Percentiles rank a stretch among this genome's conserved stretches.
phyloP scores from a whole-genome alignment of 2,797 vertebrate species.

The Delichon dasypus region DNA sequence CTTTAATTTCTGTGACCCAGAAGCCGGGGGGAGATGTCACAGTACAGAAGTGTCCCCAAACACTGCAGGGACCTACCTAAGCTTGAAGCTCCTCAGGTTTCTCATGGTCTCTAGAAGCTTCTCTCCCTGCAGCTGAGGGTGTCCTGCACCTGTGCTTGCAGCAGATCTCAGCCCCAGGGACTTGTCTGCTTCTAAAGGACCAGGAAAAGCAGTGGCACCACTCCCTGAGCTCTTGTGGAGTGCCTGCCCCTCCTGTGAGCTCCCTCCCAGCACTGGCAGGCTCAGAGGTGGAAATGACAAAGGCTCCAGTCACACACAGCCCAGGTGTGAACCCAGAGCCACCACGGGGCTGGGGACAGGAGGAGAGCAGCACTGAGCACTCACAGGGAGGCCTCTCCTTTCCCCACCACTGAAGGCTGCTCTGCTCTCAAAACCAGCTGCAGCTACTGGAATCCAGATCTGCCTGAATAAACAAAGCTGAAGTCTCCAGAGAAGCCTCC shows the following conservation, averaged over 20 bases:
- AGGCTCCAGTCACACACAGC: not conserved
- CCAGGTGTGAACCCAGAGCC: not conserved
- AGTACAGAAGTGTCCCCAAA: not conserved
- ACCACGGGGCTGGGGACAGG: not conserved
- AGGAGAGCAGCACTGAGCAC: not conserved
- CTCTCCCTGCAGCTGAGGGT: not conserved
- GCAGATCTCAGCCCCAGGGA: not conserved
- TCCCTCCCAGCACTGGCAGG: not conserved
- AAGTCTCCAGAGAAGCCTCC: slow-evolving; percentile 32
- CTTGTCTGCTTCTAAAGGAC: not conserved
- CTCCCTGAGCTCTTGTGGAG: rapidly evolving
- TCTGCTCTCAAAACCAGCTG: not conserved
- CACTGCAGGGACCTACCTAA: not conserved
- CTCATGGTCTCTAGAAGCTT: rapidly evolving
- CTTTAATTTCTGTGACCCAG: not conserved
- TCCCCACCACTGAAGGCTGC: not conserved
- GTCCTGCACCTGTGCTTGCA: not conserved
- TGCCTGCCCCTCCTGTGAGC: not conserved
- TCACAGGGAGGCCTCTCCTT: not conserved
- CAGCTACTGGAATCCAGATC: slow-evolving; percentile 24
- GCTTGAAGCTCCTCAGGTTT: not conserved
- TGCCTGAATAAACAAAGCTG: slow-evolving; percentile 37
- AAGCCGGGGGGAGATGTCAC: not conserved
- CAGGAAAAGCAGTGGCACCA: not conserved
- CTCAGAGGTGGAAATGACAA: not conserved